These are phyloP conservation scores for Ptilodon capucinus DNA, from an alignment of 2,888 invertebrate genomes.

Conservation along the genomic window DNA sequence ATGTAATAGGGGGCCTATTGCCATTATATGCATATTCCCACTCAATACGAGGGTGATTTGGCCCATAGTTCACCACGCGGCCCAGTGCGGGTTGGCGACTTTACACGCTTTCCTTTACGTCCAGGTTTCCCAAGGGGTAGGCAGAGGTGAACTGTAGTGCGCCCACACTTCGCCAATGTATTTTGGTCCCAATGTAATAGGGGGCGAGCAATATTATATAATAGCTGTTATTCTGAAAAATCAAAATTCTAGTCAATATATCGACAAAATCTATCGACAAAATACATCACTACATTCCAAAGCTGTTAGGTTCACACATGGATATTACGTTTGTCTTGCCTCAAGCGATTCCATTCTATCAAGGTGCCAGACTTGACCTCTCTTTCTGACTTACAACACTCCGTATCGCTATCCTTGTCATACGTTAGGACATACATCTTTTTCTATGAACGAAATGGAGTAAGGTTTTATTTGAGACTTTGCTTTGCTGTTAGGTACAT, in stretches of 20 bases:
- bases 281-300: slow-evolving; percentile 9
- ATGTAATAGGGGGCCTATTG: too few species aligned
- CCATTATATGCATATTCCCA: too few species aligned
- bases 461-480: slow-evolving; percentile 45
- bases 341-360: slow-evolving; percentile 38
- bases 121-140: too few species aligned
- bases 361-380: slow-evolving; percentile 33
- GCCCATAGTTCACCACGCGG: too few species aligned
- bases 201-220: too few species aligned
- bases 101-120: too few species aligned
- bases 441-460: slow-evolving; percentile 41
- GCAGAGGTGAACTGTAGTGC: too few species aligned
- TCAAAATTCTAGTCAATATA: not conserved
- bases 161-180: too few species aligned
- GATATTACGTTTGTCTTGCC: slow-evolving; percentile 58
- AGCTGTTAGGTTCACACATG: slow-evolving; percentile 35
- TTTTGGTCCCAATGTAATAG: too few species aligned
- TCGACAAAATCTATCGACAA: slow-evolving; percentile 6
- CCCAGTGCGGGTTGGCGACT: too few species aligned
- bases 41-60: too few species aligned
- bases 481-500: not conserved
- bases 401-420: slow-evolving; percentile 21
- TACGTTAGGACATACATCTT: slow-evolving; percentile 28
- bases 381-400: slow-evolving; percentile 14
- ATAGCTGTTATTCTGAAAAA: not conserved